Percentiles rank a stretch among this genome's conserved stretches.
phyloP scores from a whole-genome alignment of 2,888 invertebrate genomes.

The Eilema depressum region DNA sequence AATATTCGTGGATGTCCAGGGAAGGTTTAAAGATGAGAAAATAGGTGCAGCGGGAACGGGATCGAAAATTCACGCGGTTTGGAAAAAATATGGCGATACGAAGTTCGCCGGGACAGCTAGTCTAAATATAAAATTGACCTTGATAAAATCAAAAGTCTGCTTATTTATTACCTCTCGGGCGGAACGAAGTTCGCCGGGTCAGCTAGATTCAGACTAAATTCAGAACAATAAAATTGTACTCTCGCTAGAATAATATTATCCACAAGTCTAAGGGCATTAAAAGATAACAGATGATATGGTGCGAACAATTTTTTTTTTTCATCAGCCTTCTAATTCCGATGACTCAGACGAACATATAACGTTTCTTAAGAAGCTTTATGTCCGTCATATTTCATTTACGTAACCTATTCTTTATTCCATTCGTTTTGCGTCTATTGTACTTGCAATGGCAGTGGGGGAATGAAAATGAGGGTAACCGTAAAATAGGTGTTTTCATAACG shows the following conservation, averaged over 20 bases:
- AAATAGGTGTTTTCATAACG: slow-evolving; percentile 38
- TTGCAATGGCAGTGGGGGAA: slow-evolving; percentile 37
- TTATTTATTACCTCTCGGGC: too few species aligned
- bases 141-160: too few species aligned
- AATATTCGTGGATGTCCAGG: too few species aligned
- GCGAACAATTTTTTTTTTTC: slow-evolving; percentile 26
- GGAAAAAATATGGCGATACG: too few species aligned
- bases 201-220: too few species aligned
- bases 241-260: not conserved
- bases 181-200: too few species aligned
- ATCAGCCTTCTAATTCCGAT: slow-evolving; percentile 32
- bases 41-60: too few species aligned
- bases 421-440: slow-evolving; percentile 35
- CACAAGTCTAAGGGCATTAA: not conserved
- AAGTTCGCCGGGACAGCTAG: too few species aligned
- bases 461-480: slow-evolving; percentile 32
- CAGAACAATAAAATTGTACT: too few species aligned
- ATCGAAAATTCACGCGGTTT: too few species aligned
- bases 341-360: slow-evolving; percentile 43
- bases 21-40: too few species aligned
- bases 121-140: too few species aligned
- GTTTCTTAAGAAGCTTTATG: slow-evolving; percentile 36
- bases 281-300: not conserved
- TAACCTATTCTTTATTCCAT: slow-evolving; percentile 27
- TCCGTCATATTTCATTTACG: slow-evolving; percentile 44